Evolutionary conservation across 2,797 vertebrate genomes (phyloP).

Genomic region (Siniperca obscura): DNA sequence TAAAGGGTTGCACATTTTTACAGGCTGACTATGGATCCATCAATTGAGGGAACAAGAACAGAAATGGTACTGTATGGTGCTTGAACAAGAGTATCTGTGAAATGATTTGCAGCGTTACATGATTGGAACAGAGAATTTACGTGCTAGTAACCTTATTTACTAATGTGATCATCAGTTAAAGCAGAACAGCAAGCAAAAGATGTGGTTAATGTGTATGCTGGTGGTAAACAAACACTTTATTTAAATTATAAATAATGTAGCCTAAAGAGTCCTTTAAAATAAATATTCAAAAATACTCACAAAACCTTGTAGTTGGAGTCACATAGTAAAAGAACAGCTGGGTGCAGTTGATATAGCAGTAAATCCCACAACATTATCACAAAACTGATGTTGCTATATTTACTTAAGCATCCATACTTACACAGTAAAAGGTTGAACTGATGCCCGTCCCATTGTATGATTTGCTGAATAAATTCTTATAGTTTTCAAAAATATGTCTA

Average conservation of each 20-base stretch:
- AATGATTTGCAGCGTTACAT: not conserved
- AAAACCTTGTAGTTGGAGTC: not conserved
- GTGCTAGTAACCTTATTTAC: not conserved
- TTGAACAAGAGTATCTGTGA: not conserved
- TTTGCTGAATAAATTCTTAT: not conserved
- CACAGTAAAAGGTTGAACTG: not conserved
- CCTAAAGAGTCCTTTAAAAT: not conserved
- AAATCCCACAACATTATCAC: not conserved
- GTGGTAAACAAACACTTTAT: not conserved
- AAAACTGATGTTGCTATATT: not conserved
- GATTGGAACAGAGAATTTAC: not conserved
- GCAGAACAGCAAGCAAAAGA: not conserved
- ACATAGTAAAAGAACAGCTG: not conserved
- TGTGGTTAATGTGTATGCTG: not conserved
- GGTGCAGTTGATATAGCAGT: not conserved
- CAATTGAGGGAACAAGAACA: not conserved
- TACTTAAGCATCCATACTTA: not conserved
- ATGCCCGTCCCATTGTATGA: not conserved
- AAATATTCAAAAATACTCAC: not conserved
- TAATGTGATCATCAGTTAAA: not conserved
- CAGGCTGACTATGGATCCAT: not conserved
- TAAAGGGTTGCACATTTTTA: not conserved
- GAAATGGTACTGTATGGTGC: not conserved
- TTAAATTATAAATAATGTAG: not conserved
- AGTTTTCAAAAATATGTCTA: not conserved